phyloP scores from a whole-genome alignment of 2,113 vertebrate species.

The Stigmatopora argus region DNA sequence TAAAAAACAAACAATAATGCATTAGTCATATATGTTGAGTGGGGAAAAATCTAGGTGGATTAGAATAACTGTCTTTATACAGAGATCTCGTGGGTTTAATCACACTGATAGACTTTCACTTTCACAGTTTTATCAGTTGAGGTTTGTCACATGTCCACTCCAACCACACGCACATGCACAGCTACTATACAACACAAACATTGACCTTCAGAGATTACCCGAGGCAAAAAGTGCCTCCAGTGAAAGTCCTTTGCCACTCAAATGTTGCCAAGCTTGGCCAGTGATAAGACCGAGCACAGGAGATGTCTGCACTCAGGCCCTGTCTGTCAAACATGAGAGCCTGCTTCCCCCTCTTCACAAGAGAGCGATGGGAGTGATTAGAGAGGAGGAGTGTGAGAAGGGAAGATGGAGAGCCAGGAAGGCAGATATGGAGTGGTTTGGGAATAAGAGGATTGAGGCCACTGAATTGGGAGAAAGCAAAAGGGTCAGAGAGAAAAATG shows the following conservation, averaged over 20 bases:
- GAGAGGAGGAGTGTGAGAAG: conserved; percentile 31
- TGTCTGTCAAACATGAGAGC: conserved; percentile 61
- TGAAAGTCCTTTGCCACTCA: conserved; percentile 60
- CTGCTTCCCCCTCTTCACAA: conserved; percentile 45
- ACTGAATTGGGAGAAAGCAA: conserved; percentile 14
- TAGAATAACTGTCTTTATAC: no score
- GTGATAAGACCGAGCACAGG: conserved; percentile 57
- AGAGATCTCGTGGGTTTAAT: no score
- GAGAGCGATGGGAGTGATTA: conserved; percentile 48
- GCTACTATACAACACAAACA: neutral
- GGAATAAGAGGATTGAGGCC: conserved; percentile 35
- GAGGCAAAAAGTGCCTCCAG: conserved; percentile 42
- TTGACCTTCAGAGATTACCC: conserved; percentile 33
- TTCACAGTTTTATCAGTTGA: conserved; percentile 17
- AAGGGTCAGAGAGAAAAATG: conserved; percentile 17
- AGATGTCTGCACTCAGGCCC: conserved; percentile 58
- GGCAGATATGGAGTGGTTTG: conserved; percentile 44
- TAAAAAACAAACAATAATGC: no score
- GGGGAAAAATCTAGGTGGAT: no score
- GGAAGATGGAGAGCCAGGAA: conserved; percentile 39
- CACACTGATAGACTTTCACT: no score
- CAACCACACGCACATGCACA: conserved; percentile 5
- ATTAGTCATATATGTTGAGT: no score
- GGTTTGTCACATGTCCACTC: neutral
- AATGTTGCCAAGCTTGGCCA: conserved; percentile 37